These are phyloP conservation scores for Drosophila bocqueti DNA, from an alignment of 1,140 invertebrate genomes.

Conservation along the genomic window DNA sequence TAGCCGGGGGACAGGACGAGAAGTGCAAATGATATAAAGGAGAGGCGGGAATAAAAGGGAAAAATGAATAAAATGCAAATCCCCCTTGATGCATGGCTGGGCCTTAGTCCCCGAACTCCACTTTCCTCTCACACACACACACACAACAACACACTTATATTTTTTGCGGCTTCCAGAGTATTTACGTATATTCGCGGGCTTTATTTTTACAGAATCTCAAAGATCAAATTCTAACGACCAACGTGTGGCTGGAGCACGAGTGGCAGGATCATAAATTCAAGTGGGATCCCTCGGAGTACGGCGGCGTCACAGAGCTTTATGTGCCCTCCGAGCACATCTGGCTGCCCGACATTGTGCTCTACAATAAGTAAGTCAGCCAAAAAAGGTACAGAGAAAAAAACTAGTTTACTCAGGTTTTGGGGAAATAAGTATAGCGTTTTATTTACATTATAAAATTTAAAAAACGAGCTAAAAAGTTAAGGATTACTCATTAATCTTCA, in stretches of 20 bases:
- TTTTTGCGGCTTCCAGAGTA: slow-evolving; percentile 16
- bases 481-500: neutral
- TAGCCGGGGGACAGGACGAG: slow-evolving; percentile 41
- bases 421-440: neutral
- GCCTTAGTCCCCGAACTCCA: slow-evolving; percentile 13
- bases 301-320: slow-evolving; percentile 96
- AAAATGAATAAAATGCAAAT: slow-evolving; percentile 65
- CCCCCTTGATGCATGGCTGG: slow-evolving; percentile 71
- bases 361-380: slow-evolving; percentile 93
- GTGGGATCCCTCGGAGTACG: slow-evolving; percentile 98
- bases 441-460: neutral
- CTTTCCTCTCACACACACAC: neutral
- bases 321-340: slow-evolving; percentile 97
- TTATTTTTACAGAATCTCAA: slow-evolving; percentile 92
- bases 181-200: slow-evolving; percentile 18
- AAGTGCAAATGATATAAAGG: slow-evolving; percentile 26
- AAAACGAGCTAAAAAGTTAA: neutral
- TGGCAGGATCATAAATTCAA: slow-evolving; percentile 99
- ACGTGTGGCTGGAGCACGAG: slow-evolving; percentile 98
- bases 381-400: neutral
- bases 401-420: neutral
- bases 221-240: slow-evolving; percentile 98
- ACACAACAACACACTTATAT: too few species aligned
- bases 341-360: slow-evolving; percentile 98
- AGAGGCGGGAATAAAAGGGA: slow-evolving; percentile 8